Base-by-base conservation (phyloP, 2,888 invertebrate genomes). In the Stictocephala bisonia region DNA sequence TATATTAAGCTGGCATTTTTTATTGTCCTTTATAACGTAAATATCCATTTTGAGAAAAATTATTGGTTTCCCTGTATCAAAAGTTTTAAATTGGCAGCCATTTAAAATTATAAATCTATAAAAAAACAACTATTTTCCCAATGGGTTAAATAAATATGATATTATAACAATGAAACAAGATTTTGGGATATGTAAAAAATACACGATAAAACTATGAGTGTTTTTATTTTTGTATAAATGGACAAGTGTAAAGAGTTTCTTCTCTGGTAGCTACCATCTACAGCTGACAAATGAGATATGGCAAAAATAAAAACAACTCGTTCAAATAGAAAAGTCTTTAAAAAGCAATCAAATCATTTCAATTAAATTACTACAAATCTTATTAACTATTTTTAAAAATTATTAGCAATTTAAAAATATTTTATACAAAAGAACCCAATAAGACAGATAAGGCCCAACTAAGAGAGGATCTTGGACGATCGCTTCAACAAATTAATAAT, bases 221-320 rank as follows among this genome's bases (percentile, higher is more conserved):
- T 53, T 70, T 70, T 70, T 70, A 56, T 70, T 70, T 70, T 70
- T 70, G 41, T 70, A 70, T 70, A 70, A 70, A 70, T 70, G 56
- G 70, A 70, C 70, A 70, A 70, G 70, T 70, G 70, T 70, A 70
- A 70, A 70, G 51, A 69, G 56, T 70, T 51, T 35, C 51, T 68
- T 27, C 51, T 51, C 26, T 18, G 70, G 70, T 53, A 29, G 67
- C 68, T 68, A 53, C 69, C 70, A 51, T 56, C 70, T 70, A 69
- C 51, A 56, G 56, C 50, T 58, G 58, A 58, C 58, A 58, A 58
- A 58, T 13, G 18, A 58, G 53, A 70, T 70, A 70, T 70, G 70
- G 70, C 70, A 70, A 40, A 51, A 70, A 70, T 70, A 70, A 70
- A 70, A 70, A 70, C 70, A 70, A 70, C 56, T 70, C 70, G 35